Evolutionary conservation across 2,888 invertebrate genomes (phyloP), one percentile per base, ranked within the genome.

Genomic region (Tinea pellionella): DNA sequence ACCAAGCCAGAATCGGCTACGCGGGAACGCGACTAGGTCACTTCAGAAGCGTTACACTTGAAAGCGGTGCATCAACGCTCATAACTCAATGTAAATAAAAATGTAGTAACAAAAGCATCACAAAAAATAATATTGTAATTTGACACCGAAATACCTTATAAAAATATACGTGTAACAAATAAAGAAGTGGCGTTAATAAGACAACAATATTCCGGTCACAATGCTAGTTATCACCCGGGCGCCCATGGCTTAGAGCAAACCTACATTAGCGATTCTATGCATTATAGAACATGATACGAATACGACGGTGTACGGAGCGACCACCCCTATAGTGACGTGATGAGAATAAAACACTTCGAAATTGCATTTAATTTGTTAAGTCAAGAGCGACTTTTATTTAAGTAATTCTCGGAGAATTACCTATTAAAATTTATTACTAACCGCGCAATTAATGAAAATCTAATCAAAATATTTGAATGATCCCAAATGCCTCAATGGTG

Each of bases 191-290:
- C 4, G 53, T 53, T 53, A 47, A 16, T 19, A 53, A 1, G 19
- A 2, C 9, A 16, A 53, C 11, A 57, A 12, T 57, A 57, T 57
- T 30, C 57, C 57, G 13, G n/a, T 32, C 57, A 57, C 57, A 32
- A 15, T 32, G 13, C 24, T 24, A 24, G 53, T 57, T 57, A 57
- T 57, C 57, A 32, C 24, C 47, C 53, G 9, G 57, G 57, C 57
- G 57, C 57, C n/a, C 57, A 32, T 57, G 15, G 30, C 7, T 6
- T 15, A 13, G 32, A 32, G 15, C 57, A 32, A 57, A 19, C 16
- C 12, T 32, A 19, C 32, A 57, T 57, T 57, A 57, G 32, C 57
- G 32, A 57, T 57, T 57, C 57, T 13, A 57, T 57, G 32, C 57
- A 57, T 57, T 57, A 57, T 57, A 57, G 32, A 57, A 32, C 30